Base-by-base conservation (phyloP, 2,888 invertebrate genomes). In the Pecten maximus region DNA sequence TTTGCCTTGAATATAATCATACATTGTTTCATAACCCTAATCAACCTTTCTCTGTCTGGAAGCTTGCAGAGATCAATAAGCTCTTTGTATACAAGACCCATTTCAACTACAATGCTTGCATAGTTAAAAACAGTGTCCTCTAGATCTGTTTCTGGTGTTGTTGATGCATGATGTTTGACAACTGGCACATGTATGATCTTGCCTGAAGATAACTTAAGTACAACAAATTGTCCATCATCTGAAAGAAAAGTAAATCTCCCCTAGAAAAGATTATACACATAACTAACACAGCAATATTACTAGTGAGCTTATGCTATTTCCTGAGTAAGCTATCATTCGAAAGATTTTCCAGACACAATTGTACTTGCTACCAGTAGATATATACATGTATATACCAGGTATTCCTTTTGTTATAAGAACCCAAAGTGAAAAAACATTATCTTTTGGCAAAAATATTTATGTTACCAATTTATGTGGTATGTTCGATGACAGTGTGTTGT, bases 1-100 rank as follows among this genome's bases (percentile, higher is more conserved):
- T 40, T 89, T n/a, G 89, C 60, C 28, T 89, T 89, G 19, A 89
- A 74, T n/a, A 40, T 28, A 15, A 40, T 12, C n/a, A 89, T n/a
- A 40, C 74, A 60, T 40, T 74, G 74, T 40, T 89, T 89, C 89
- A 86, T 86, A n/a, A 86, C 28, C 4, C 28, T n/a, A 8, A 89
- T 1, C 16, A 86, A 19, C 15, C 54, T 40, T 6, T 89, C 16
- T n/a, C 86, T 74, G 15, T 89, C 86, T 12, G 89, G 86, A 6
- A 39, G n/a, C 16, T 86, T 89, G 19, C 40, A n/a, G 10, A 86
- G n/a, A 28, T 40, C n/a, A 8, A 89, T 10, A 16, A 89, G 28
- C 2, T 89, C 86, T 16, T 86, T 89, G n/a, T 0, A 86, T 0
- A 89, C 16, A 6, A 89, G 44, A 2, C 89, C 86, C 28, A 86